Conservation (phyloP, 1,140 invertebrate species). For the Pissodes strobi region DNA sequence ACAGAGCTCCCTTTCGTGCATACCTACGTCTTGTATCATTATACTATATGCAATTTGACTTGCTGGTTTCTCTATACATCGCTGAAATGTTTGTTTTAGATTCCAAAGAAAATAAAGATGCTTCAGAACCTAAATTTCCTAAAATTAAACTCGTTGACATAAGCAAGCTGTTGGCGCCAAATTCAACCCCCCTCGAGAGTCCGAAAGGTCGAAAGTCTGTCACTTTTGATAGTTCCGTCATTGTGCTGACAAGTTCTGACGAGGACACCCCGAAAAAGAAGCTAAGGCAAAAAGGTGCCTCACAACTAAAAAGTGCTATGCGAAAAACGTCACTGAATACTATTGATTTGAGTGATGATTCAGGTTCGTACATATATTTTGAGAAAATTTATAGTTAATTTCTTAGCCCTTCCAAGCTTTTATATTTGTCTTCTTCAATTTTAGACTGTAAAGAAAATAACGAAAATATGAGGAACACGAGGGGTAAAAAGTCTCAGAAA, state of each 20-base stretch:
- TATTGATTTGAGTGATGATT: slow-evolving; percentile 20
- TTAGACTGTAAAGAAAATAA: slow-evolving; percentile 24
- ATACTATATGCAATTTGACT: no score
- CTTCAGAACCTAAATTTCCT: no score
- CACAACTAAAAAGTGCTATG: slow-evolving; percentile 19
- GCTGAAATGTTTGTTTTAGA: no score
- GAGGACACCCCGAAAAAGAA: slow-evolving; percentile 34
- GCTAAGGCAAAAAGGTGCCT: slow-evolving; percentile 12
- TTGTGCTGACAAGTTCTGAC: slow-evolving; percentile 45
- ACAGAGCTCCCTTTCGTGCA: no score
- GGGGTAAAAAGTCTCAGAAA: no score
- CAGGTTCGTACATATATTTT: slow-evolving; percentile 11
- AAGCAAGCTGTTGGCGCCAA: slow-evolving; percentile 45
- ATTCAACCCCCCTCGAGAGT: slow-evolving; percentile 5
- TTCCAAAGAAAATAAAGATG: no score
- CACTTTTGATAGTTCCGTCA: slow-evolving; percentile 40
- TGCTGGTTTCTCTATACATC: no score
- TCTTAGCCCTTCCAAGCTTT: neutral
- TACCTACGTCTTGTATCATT: no score
- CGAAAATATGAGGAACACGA: slow-evolving; percentile 7
- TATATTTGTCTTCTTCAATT: slow-evolving; percentile 2
- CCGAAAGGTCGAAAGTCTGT: slow-evolving; percentile 31
- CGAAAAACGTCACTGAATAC: slow-evolving; percentile 19
- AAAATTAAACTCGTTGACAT: slow-evolving; percentile 48
- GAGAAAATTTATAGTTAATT: neutral